Evolutionary conservation across 1,140 invertebrate genomes (phyloP).

Genomic region (Octopus sinensis): DNA sequence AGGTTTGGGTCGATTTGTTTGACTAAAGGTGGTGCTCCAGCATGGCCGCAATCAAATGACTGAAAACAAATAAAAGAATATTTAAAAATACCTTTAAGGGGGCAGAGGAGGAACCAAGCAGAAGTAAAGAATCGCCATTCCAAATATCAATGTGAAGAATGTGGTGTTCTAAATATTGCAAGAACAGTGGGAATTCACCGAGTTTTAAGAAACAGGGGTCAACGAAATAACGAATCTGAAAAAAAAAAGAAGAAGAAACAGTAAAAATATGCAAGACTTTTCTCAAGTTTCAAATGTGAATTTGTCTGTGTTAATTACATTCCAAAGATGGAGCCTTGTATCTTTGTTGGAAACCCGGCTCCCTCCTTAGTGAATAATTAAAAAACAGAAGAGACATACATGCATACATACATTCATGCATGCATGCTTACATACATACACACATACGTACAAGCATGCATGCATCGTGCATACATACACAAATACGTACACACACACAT

Average conservation of each 20-base stretch:
- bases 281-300: not conserved
- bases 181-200: constrained; percentile 54
- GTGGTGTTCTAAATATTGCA: constrained; percentile 54
- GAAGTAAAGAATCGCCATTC: constrained; percentile 58
- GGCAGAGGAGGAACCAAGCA: constrained; percentile 53
- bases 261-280: not conserved
- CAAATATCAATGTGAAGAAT: constrained; percentile 58
- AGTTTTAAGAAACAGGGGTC: constrained; percentile 56
- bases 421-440: not conserved
- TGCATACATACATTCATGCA: not conserved
- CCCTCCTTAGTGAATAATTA: not conserved
- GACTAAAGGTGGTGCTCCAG: too few relatives aligned
- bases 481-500: not conserved
- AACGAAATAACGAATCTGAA: constrained; percentile 55
- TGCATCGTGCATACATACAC: not conserved
- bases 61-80: too few relatives aligned
- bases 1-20: too few relatives aligned
- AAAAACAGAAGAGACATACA: not conserved
- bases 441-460: not conserved
- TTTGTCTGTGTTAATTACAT: too few relatives aligned
- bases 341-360: too few relatives aligned
- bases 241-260: constrained; percentile 1
- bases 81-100: constrained; percentile 51
- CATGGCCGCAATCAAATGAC: too few relatives aligned
- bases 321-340: too few relatives aligned